A percentile compares a stretch with the other conserved stretches of the same genome.
Conservation (phyloP, 2,888 invertebrate species). For the Xestia ashworthii region DNA sequence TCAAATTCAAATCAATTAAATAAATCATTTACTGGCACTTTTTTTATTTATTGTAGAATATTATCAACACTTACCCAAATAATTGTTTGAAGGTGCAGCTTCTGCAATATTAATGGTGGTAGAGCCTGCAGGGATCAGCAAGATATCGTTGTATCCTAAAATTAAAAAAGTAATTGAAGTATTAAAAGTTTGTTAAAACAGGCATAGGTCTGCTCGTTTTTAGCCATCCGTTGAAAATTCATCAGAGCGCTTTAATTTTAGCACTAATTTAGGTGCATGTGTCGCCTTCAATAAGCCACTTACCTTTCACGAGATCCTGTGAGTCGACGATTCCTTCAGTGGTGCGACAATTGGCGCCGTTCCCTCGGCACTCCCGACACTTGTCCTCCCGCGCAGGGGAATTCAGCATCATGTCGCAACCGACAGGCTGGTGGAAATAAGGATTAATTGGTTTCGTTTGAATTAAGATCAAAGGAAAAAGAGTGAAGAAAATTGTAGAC, state of each 20-base stretch:
- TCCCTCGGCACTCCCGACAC: slow-evolving; percentile 98
- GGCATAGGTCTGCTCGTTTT: neutral
- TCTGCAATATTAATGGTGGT: slow-evolving; percentile 96
- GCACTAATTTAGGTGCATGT: neutral
- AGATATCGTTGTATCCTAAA: slow-evolving; percentile 97
- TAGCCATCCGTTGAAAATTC: neutral
- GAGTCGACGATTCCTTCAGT: slow-evolving; percentile 93
- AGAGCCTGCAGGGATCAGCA: slow-evolving; percentile 98
- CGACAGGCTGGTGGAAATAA: slow-evolving; percentile 92
- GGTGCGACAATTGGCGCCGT: slow-evolving; percentile 96
- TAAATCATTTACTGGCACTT: neutral
- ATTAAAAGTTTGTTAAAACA: neutral
- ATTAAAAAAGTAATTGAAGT: slow-evolving; percentile 25
- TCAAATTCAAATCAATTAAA: neutral
- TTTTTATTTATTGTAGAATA: neutral
- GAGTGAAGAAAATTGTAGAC: neutral
- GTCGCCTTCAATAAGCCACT: slow-evolving; percentile 56
- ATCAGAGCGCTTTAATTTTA: neutral
- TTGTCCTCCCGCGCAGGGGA: slow-evolving; percentile 96
- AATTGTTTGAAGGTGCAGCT: slow-evolving; percentile 95
- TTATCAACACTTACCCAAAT: slow-evolving; percentile 92
- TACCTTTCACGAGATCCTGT: slow-evolving; percentile 94
- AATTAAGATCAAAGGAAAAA: neutral
- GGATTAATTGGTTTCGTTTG: neutral
- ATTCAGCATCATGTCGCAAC: slow-evolving; percentile 98